phyloP scores from a whole-genome alignment of 2,797 vertebrate species.

The Lepilemur septentrionalis region DNA sequence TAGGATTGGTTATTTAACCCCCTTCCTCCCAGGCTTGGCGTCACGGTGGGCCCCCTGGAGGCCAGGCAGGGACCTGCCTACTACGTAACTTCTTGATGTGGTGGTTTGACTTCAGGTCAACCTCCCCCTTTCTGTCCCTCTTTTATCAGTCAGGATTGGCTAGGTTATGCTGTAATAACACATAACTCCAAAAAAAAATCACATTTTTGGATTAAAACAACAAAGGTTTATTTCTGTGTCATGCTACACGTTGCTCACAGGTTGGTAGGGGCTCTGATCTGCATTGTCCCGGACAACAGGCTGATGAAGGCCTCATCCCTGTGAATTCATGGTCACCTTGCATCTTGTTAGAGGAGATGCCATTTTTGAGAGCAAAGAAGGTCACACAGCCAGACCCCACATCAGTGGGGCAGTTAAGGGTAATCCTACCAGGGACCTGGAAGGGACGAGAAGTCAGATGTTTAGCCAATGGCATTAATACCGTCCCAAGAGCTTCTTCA shows the following conservation, averaged over 20 bases:
- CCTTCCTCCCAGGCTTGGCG: background rate
- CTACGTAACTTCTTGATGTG: background rate
- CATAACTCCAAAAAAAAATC: background rate
- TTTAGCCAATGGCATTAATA: background rate
- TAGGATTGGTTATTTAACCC: background rate
- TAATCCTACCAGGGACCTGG: background rate
- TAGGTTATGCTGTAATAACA: background rate
- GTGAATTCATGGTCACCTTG: accelerated
- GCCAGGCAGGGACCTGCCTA: too few species aligned
- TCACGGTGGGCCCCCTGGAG: background rate
- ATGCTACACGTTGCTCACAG: background rate
- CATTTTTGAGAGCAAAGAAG: background rate
- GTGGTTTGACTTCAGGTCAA: background rate
- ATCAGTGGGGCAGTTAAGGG: background rate
- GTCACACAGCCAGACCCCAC: background rate
- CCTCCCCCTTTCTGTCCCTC: background rate
- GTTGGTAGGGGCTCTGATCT: background rate
- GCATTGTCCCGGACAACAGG: background rate
- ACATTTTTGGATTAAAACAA: background rate
- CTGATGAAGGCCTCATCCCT: background rate
- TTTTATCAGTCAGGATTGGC: background rate
- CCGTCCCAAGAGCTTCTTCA: background rate
- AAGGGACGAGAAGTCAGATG: background rate
- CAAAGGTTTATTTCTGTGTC: background rate
- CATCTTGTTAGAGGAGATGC: background rate